phyloP scores from a whole-genome alignment of 2,113 vertebrate genomes.

The Ageneiosus marmoratus region DNA sequence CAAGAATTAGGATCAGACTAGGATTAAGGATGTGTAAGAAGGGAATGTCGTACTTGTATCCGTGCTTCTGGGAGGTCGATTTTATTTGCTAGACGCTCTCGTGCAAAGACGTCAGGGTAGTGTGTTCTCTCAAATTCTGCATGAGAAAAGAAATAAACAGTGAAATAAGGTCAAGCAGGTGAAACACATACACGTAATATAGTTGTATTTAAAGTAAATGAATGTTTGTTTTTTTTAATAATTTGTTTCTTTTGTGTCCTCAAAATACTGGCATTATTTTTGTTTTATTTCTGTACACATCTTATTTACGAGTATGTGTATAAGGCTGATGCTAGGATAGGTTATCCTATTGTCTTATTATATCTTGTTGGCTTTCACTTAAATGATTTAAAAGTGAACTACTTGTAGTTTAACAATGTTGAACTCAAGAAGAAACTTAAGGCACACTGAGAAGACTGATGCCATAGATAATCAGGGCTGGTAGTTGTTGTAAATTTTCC shows the following conservation, averaged over 20 bases:
- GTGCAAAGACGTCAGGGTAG: conserved; percentile 83
- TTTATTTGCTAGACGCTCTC: conserved; percentile 82
- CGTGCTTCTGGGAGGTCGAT: conserved; percentile 83
- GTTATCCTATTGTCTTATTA: no score
- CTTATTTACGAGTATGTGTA: no score
- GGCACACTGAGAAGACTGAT: not conserved
- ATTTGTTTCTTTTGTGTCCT: not conserved
- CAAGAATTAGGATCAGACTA: not conserved
- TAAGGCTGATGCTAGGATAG: no score
- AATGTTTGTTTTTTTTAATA: not conserved
- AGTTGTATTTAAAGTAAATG: not conserved
- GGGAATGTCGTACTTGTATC: conserved; percentile 73
- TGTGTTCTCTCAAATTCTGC: conserved; percentile 85
- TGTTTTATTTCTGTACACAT: no score
- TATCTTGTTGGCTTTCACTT: no score
- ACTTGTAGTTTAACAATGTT: not conserved
- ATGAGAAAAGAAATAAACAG: conserved; percentile 37
- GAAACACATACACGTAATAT: not conserved
- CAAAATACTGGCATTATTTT: not conserved
- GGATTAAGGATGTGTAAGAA: not conserved
- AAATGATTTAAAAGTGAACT: not conserved
- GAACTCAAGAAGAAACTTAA: not conserved
- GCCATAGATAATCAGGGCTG: not conserved
- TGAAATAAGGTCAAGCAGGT: not conserved
- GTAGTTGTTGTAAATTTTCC: not conserved